These are phyloP conservation scores for Chloroceryle aenea DNA, from an alignment of 2,113 vertebrate species.

Conservation along the genomic window DNA sequence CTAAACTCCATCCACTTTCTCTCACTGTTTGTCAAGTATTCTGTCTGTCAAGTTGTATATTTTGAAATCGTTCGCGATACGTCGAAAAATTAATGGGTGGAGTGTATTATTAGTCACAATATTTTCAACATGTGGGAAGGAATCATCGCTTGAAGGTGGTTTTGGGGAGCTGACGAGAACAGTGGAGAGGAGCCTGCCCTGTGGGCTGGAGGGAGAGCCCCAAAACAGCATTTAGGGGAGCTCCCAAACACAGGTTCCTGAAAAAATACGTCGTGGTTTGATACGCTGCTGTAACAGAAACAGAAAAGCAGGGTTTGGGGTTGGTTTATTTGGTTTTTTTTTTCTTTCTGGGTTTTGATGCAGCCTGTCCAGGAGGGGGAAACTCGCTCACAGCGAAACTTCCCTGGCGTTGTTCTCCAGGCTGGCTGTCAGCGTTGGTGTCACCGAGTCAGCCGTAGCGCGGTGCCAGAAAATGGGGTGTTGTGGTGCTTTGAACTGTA, in stretches of 20 bases:
- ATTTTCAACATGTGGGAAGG: conserved; percentile 20
- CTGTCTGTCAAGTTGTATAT: neutral
- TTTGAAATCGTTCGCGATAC: conserved; percentile 20
- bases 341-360: neutral
- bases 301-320: neutral
- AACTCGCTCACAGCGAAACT: conserved; percentile 29
- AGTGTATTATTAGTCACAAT: conserved; percentile 23
- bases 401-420: neutral
- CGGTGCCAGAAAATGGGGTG: neutral
- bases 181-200: neutral
- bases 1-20: neutral
- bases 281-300: neutral
- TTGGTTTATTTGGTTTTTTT: no score
- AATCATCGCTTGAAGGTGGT: neutral
- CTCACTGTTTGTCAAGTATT: neutral
- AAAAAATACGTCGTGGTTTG: neutral
- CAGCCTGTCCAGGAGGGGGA: conserved; percentile 36
- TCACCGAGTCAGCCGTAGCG: neutral
- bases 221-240: neutral
- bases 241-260: neutral
- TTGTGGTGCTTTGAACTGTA: accelerated
- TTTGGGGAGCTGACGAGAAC: neutral
- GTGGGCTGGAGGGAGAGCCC: neutral
- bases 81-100: neutral
- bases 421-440: neutral